Evolutionary conservation across 2,888 invertebrate species (phyloP), one percentile per base, ranked within the genome.

Genomic region (Drosophila falleni): DNA sequence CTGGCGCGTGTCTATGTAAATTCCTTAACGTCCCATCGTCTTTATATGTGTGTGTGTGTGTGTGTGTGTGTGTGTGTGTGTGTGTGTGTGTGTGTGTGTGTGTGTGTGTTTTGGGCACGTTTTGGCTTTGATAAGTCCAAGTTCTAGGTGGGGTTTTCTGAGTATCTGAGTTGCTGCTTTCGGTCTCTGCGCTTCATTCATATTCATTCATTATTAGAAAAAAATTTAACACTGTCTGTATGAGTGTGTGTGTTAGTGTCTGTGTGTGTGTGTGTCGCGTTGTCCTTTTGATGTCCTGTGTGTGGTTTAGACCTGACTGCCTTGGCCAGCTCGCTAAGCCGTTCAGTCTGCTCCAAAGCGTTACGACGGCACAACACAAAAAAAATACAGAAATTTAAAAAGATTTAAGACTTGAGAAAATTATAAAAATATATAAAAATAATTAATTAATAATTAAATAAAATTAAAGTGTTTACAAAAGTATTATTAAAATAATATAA

Each of bases 141-240:
- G 62, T 74, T 69, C 67, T 65, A 67, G 74, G 77, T 67, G 64
- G 77, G 80, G 76, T 70, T 69, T 64, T n/a, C n/a, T n/a, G n/a
- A n/a, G n/a, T n/a, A n/a, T n/a, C 29, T 72, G 78, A 71, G 68
- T 69, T 62, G 35, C 23, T 23, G 47, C 58, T 64, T 78, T 61
- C 54, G 51, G 41, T 68, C 65, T 70, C 63, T 74, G 72, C 69
- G 76, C 84, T 85, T 87, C 85, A 87, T 89, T 91, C 87, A 84
- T 85, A 87, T 89, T 87, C 90, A 89, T 91, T 91, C 87, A 90
- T 91, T 91, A 91, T 89, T 89, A 90, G 87, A 88, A 82, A 83
- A 86, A 82, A 80, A 80, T 80, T 84, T 81, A 75, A 78, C 71
- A 76, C 67, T 65, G 23, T 60, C 31, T 64, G 31, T 50, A 60